phyloP scores from a whole-genome alignment of 1,140 invertebrate species.

The Rhagoletis pomonella region DNA sequence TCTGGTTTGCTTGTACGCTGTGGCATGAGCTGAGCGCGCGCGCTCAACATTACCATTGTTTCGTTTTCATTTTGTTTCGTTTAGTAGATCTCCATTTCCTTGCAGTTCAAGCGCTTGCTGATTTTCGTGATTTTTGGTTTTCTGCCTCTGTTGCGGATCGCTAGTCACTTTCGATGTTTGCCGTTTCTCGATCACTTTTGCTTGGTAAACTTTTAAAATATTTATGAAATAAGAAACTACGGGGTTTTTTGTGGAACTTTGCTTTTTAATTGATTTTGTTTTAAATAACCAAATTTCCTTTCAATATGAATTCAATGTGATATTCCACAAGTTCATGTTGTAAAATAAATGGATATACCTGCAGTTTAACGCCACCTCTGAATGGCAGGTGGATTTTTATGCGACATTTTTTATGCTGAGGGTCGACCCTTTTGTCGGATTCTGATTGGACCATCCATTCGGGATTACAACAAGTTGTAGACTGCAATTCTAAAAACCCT shows the following conservation, averaged over 20 bases:
- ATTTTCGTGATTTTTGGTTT: background rate
- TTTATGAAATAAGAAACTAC: background rate
- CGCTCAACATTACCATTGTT: conserved; percentile 26
- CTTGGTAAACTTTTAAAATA: background rate
- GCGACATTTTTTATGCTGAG: too few species aligned
- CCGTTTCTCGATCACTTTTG: background rate
- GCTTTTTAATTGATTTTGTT: background rate
- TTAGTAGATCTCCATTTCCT: background rate
- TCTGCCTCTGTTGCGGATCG: background rate
- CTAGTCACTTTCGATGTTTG: background rate
- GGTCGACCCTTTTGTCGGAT: too few species aligned
- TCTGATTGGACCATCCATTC: too few species aligned
- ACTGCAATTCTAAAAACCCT: too few species aligned
- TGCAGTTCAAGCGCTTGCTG: background rate
- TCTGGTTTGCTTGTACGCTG: background rate
- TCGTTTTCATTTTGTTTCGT: conserved; percentile 30
- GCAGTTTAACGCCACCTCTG: too few species aligned
- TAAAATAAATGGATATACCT: too few species aligned
- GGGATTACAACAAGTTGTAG: too few species aligned
- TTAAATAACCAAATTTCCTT: too few species aligned
- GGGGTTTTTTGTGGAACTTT: background rate
- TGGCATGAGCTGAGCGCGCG: background rate
- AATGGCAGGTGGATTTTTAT: too few species aligned
- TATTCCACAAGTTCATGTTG: too few species aligned
- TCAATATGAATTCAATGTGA: too few species aligned